phyloP scores from a whole-genome alignment of 2,797 vertebrate genomes.

The Falco novaeseelandiae region DNA sequence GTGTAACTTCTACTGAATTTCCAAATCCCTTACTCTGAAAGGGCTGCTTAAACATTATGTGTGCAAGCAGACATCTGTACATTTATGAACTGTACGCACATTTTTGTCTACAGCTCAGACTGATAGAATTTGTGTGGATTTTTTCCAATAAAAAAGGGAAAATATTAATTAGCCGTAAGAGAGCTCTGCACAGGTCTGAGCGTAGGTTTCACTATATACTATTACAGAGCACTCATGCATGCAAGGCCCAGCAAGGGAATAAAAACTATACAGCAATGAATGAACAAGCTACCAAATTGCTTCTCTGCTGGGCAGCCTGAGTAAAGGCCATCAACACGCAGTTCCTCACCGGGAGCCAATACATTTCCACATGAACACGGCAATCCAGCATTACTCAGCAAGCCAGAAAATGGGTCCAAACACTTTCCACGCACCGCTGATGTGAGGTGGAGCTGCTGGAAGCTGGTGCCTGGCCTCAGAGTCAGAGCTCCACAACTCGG shows the following conservation, averaged over 20 bases:
- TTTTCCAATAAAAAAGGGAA: not conserved
- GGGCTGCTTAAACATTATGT: not conserved
- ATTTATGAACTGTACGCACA: not conserved
- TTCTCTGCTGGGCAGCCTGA: not conserved
- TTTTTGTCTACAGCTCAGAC: not conserved
- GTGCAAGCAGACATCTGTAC: not conserved
- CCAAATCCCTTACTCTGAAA: not conserved
- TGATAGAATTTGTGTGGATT: not conserved
- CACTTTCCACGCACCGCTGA: rapidly evolving
- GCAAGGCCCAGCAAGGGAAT: not conserved
- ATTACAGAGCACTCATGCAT: not conserved
- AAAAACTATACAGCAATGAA: not conserved
- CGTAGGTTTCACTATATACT: not conserved
- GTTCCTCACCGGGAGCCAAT: not conserved
- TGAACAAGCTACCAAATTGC: not conserved
- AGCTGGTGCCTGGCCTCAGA: rapidly evolving
- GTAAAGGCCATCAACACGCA: not conserved
- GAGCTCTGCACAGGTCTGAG: not conserved
- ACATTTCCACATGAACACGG: rapidly evolving
- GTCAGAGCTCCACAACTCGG: too few relatives aligned
- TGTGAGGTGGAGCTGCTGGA: not conserved
- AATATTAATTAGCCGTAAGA: not conserved
- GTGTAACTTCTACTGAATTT: not conserved
- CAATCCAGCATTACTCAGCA: rapidly evolving
- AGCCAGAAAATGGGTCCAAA: not conserved